These are phyloP conservation scores for Bubalus kerabau DNA, from an alignment of 2,113 vertebrate genomes.

Conservation along the genomic window DNA sequence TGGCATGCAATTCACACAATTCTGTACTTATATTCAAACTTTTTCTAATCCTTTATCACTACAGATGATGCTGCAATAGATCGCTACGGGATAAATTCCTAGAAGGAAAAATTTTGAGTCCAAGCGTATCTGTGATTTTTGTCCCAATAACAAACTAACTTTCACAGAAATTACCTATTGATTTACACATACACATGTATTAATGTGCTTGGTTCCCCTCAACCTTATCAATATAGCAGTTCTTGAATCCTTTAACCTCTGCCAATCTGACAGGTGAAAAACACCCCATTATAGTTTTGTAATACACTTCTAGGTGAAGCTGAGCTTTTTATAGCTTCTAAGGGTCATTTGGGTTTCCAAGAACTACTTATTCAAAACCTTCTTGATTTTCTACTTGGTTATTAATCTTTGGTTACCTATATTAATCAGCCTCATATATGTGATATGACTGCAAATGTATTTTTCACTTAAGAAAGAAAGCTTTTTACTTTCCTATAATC, in stretches of 20 bases:
- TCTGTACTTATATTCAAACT: not conserved
- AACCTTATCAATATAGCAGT: not conserved
- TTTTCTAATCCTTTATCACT: not conserved
- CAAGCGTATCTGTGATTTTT: not conserved
- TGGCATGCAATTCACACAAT: not conserved
- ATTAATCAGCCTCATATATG: not conserved
- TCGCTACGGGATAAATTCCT: not conserved
- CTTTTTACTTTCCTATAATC: not conserved
- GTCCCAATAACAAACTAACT: not conserved
- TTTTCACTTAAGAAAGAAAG: not conserved
- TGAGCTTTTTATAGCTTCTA: not conserved
- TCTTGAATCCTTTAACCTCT: not conserved
- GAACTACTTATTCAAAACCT: not conserved
- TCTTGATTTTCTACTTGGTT: not conserved
- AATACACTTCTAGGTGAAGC: not conserved
- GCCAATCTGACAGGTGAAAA: not conserved
- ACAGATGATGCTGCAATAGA: not conserved
- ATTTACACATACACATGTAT: not conserved
- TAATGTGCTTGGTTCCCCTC: not conserved
- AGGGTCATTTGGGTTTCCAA: not conserved
- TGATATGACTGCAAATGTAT: not conserved
- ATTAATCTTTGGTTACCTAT: not conserved
- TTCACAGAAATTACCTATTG: not conserved
- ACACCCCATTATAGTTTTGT: not conserved
- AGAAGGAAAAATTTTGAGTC: not conserved